These are phyloP conservation scores for Daubentonia madagascariensis DNA, from an alignment of 2,113 vertebrate genomes.

Conservation along the genomic window DNA sequence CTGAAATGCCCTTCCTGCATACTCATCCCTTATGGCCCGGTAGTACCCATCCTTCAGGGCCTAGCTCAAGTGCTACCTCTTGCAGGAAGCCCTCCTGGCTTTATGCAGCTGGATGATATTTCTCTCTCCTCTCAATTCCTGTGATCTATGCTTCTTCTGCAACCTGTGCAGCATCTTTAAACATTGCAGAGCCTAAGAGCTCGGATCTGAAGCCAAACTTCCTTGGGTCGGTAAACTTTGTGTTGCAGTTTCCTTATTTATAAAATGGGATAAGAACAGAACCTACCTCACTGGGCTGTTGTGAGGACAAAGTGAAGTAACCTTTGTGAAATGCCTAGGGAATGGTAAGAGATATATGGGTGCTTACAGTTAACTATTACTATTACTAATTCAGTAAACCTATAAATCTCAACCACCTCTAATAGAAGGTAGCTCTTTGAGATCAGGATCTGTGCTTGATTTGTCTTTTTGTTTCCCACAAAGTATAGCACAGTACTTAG, in stretches of 20 bases:
- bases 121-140: neutral
- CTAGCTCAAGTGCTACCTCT: neutral
- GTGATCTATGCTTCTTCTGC: neutral
- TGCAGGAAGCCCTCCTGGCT: neutral
- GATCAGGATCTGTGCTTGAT: neutral
- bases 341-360: neutral
- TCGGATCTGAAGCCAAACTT: neutral
- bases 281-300: neutral
- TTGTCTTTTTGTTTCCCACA: neutral
- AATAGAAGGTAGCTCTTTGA: neutral
- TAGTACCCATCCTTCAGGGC: neutral
- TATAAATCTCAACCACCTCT: neutral
- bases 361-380: neutral
- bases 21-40: neutral
- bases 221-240: neutral
- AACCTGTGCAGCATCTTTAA: neutral
- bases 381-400: neutral
- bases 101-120: neutral
- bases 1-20: neutral
- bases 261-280: neutral
- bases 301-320: neutral
- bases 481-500: neutral
- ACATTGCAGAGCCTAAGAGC: neutral
- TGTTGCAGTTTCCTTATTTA: neutral
- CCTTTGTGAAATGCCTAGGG: neutral